phyloP scores from a whole-genome alignment of 2,888 invertebrate species.

The Tinea semifulvella region DNA sequence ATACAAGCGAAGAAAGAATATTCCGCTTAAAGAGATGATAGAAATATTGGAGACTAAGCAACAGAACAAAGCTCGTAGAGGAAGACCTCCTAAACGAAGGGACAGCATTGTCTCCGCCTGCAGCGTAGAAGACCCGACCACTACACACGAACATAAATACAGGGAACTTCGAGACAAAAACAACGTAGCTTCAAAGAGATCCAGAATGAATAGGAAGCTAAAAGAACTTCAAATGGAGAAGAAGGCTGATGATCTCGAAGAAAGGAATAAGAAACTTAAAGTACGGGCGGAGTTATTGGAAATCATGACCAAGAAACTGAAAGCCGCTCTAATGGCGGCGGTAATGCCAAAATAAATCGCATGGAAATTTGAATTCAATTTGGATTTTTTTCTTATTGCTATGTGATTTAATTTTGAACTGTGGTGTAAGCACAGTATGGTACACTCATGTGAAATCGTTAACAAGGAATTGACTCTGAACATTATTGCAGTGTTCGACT shows the following conservation, averaged over 20 bases:
- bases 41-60: slow-evolving; percentile 46
- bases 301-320: slow-evolving; percentile 71
- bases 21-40: slow-evolving; percentile 54
- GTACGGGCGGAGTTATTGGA: slow-evolving; percentile 74
- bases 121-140: slow-evolving; percentile 52
- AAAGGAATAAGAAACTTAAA: slow-evolving; percentile 70
- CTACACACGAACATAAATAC: slow-evolving; percentile 64
- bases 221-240: slow-evolving; percentile 64
- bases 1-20: slow-evolving; percentile 43
- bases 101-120: slow-evolving; percentile 55
- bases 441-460: neutral
- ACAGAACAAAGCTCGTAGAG: slow-evolving; percentile 49
- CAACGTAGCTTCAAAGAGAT: slow-evolving; percentile 80
- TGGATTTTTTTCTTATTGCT: neutral
- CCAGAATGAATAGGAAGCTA: slow-evolving; percentile 75
- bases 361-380: neutral
- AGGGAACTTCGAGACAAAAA: slow-evolving; percentile 78
- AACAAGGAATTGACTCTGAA: slow-evolving; percentile 3
- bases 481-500: too few species aligned
- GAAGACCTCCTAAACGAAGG: slow-evolving; percentile 64
- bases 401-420: neutral
- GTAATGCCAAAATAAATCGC: slow-evolving; percentile 63
- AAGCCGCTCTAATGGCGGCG: slow-evolving; percentile 71
- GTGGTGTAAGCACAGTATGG: too few species aligned
- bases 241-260: slow-evolving; percentile 64